These are phyloP conservation scores for Acipenser transmontanus DNA, from an alignment of 2,797 vertebrate genomes.

Conservation along the genomic window DNA sequence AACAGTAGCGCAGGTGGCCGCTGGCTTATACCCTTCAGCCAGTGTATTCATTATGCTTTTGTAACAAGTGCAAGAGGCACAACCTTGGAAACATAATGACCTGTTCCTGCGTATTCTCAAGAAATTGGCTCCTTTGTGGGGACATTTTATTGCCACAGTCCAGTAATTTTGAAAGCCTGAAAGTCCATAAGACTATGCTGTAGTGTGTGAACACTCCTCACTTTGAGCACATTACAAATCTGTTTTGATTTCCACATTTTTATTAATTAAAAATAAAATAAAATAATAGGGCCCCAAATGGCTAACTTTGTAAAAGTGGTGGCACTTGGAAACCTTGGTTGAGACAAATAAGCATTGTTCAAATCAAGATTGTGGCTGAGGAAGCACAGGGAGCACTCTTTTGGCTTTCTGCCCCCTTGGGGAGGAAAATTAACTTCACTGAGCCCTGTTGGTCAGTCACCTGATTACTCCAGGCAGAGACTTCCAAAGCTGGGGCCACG, in stretches of 20 bases:
- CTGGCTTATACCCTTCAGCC: slow-evolving; percentile 20
- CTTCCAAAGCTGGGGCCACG: too few relatives aligned
- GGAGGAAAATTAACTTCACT: too few relatives aligned
- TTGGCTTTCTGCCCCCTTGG: too few relatives aligned
- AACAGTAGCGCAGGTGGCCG: slow-evolving; percentile 15
- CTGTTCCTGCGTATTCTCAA: slow-evolving; percentile 7
- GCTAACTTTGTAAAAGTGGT: too few relatives aligned
- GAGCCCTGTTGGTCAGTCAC: too few relatives aligned
- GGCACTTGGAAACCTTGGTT: too few relatives aligned
- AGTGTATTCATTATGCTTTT: slow-evolving; percentile 20
- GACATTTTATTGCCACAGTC: slow-evolving; percentile 18
- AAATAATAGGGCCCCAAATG: neutral
- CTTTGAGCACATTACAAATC: neutral
- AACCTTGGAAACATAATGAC: neutral
- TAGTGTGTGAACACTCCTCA: slow-evolving; percentile 1
- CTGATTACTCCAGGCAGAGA: too few relatives aligned
- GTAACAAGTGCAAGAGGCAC: slow-evolving; percentile 3
- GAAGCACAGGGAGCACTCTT: too few relatives aligned
- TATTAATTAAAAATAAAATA: neutral
- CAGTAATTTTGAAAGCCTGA: neutral
- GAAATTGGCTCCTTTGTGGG: slow-evolving; percentile 13
- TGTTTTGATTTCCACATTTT: neutral
- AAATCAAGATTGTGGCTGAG: too few relatives aligned
- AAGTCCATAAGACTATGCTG: neutral
- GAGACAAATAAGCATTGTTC: too few relatives aligned